Evolutionary conservation across 2,888 invertebrate genomes (phyloP).

Genomic region (Tenthredo livida): DNA sequence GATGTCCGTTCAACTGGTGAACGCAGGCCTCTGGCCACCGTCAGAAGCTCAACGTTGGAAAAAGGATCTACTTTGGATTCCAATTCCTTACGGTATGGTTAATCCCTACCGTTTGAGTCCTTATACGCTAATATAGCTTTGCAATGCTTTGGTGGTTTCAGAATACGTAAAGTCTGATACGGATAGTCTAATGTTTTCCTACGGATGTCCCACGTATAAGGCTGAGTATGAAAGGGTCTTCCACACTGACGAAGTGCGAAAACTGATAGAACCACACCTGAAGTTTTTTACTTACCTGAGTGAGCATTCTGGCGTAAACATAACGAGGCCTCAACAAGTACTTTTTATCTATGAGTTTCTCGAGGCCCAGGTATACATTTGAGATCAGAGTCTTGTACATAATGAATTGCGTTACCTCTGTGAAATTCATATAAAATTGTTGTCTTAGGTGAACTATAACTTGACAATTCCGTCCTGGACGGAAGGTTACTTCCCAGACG

Average conservation of each 20-base stretch:
- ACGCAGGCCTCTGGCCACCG: constrained; percentile 79
- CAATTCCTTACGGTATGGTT: constrained; percentile 75
- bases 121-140: background rate
- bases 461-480: constrained; percentile 36
- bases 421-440: background rate
- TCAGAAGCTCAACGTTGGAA: constrained; percentile 71
- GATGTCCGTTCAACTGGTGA: constrained; percentile 78
- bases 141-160: constrained; percentile 1
- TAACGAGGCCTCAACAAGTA: constrained; percentile 34
- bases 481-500: constrained; percentile 17
- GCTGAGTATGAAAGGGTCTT: background rate
- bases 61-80: constrained; percentile 78
- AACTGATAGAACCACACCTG: constrained; percentile 5
- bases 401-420: background rate
- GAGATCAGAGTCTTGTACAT: background rate
- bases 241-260: background rate
- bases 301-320: constrained; percentile 44
- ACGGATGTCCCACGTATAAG: background rate
- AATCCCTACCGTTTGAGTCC: background rate
- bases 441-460: background rate
- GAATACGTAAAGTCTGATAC: background rate
- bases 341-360: background rate
- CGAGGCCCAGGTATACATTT: background rate
- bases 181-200: background rate
- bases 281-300: constrained; percentile 50